These are phyloP conservation scores for Cardinalis cardinalis DNA, from an alignment of 2,113 vertebrate genomes.

Conservation along the genomic window DNA sequence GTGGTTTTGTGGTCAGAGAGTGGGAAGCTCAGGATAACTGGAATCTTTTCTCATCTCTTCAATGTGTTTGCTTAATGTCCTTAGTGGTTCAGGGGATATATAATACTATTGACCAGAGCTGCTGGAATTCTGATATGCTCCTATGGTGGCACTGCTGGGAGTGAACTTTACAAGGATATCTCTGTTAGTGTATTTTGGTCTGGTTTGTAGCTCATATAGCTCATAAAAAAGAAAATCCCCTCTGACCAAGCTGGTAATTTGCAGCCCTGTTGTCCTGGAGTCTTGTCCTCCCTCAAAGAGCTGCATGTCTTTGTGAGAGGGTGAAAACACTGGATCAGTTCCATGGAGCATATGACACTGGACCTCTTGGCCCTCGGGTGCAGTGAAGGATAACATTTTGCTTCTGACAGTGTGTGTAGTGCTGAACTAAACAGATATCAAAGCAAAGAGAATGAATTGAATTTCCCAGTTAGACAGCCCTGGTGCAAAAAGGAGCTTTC, in stretches of 20 bases:
- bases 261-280: neutral
- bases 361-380: neutral
- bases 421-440: neutral
- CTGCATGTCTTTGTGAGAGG: neutral
- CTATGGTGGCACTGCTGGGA: neutral
- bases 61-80: neutral
- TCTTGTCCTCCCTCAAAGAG: neutral
- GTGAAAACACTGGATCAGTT: neutral
- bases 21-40: slow-evolving; percentile 41
- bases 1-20: slow-evolving; percentile 30
- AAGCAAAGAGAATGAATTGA: neutral
- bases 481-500: slow-evolving; percentile 4
- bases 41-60: slow-evolving; percentile 32
- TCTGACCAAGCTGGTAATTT: neutral
- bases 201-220: neutral
- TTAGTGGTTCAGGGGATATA: neutral
- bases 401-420: neutral
- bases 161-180: neutral
- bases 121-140: neutral
- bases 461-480: neutral
- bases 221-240: neutral
- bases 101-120: neutral
- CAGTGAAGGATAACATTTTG: neutral
- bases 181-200: neutral
- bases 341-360: fast-evolving